These are phyloP conservation scores for Styela clava DNA, from an alignment of 23 tunicate genomes.

Conservation along the genomic window DNA sequence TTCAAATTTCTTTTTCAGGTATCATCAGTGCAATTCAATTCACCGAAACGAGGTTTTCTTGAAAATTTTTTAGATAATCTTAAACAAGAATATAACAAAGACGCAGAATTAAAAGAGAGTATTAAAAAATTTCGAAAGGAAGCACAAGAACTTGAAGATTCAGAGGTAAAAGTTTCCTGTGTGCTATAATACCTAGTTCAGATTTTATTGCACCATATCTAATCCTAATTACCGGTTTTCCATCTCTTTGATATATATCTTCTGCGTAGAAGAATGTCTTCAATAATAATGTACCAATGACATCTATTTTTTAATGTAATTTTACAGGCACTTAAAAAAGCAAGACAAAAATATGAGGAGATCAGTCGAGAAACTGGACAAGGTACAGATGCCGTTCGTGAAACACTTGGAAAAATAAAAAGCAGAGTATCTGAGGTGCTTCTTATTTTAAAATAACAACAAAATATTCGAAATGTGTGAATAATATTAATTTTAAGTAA, in stretches of 20 bases:
- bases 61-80: constrained; percentile 67
- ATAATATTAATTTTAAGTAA: too few species aligned
- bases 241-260: neutral
- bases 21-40: constrained; percentile 4
- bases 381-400: constrained; percentile 52
- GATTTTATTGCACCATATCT: too few species aligned
- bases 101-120: constrained; percentile 71
- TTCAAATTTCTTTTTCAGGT: constrained; percentile 11
- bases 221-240: too few species aligned
- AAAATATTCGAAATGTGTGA: neutral
- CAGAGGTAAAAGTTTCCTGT: constrained; percentile 39
- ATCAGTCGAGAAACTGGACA: constrained; percentile 57
- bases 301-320: too few species aligned
- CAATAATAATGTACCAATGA: too few species aligned
- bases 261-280: too few species aligned
- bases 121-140: constrained; percentile 82
- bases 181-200: too few species aligned
- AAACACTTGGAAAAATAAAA: constrained; percentile 72
- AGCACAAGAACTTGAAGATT: constrained; percentile 87
- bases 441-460: neutral
- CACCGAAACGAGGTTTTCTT: constrained; percentile 52
- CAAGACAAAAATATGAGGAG: constrained; percentile 74
- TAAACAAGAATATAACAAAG: constrained; percentile 80
- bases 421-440: constrained; percentile 80
- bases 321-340: constrained; percentile 54